Evolutionary conservation across 2,888 invertebrate genomes (phyloP).

Genomic region (Polyommatus icarus): DNA sequence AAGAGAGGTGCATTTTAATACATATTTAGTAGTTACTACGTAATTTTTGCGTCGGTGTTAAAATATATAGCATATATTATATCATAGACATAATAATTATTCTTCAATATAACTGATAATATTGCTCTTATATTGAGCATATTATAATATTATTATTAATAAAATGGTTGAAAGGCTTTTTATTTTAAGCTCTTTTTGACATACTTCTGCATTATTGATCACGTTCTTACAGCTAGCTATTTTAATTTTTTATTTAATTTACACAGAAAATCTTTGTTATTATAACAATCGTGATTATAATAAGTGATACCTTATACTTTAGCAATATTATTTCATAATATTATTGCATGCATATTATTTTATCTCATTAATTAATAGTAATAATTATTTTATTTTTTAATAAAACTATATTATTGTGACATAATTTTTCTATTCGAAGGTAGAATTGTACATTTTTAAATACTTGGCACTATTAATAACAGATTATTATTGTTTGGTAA

Average conservation of each 20-base stretch:
- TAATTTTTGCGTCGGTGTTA: no score
- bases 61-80: no score
- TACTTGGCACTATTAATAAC: no score
- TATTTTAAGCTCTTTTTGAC: not conserved
- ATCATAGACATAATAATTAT: no score
- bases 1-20: no score
- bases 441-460: slow-evolving; percentile 3
- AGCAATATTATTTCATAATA: not conserved
- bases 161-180: not conserved
- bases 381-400: not conserved
- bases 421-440: not conserved
- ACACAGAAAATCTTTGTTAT: not conserved
- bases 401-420: slow-evolving; percentile 15
- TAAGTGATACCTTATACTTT: not conserved
- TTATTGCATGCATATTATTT: slow-evolving; percentile 11
- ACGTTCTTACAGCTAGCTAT: not conserved
- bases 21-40: no score
- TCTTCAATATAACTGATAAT: not conserved
- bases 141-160: not conserved
- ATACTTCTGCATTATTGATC: not conserved
- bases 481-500: no score
- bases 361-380: not conserved
- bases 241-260: not conserved
- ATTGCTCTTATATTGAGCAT: not conserved
- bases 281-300: not conserved